Base-by-base conservation (phyloP, 2,888 invertebrate genomes). In the Meta bourneti region DNA sequence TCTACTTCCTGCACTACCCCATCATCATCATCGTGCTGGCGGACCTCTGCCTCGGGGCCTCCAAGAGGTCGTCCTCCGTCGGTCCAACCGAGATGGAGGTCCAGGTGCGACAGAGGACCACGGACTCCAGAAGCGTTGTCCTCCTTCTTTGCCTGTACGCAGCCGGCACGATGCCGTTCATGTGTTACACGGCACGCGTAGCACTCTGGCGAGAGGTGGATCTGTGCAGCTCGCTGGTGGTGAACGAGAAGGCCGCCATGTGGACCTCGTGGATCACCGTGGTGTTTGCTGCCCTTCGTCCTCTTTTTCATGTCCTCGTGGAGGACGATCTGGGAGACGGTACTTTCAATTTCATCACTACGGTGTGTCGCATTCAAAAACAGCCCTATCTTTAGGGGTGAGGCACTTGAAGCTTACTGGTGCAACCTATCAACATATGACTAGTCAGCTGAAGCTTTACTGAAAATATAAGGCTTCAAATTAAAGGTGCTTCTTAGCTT, bases 1-100 rank as follows among this genome's bases (percentile, higher is more conserved):
- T 92, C 20, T 92, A 92, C 51, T 89, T 89, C 11, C 48, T 92
- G 7, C 92, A 92, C 54, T 88, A 89, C 9, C 84, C 92, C 1
- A 84, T 92, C 34, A 80, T 92, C 7, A 48, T 92, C 16, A 84
- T 89, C 7, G 34, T 92, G 6, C 71, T 92, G 7, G 77, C 83
- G 7, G 89, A 92, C 7, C 71, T 89, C 0, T 89, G 88, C 19
- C 54, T 88, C 11, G 34, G 54, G 13, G 7, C 49, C 13, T 61
- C 79, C 7, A 79, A 79, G 11, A 79, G 54, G 16, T 13, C 54
- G 9, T n/a, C 51, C n/a, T n/a, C 34, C 34, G 34, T 61, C 61
- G 61, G 11, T 61, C 61, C 8, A 1, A 61, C 61, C 0, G n/a
- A n/a, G n/a, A n/a, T n/a, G n/a, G 61, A 61, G 61, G 61, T 11